Evolutionary conservation across 2,797 vertebrate genomes (phyloP).

Genomic region (Glyptemys insculpta): DNA sequence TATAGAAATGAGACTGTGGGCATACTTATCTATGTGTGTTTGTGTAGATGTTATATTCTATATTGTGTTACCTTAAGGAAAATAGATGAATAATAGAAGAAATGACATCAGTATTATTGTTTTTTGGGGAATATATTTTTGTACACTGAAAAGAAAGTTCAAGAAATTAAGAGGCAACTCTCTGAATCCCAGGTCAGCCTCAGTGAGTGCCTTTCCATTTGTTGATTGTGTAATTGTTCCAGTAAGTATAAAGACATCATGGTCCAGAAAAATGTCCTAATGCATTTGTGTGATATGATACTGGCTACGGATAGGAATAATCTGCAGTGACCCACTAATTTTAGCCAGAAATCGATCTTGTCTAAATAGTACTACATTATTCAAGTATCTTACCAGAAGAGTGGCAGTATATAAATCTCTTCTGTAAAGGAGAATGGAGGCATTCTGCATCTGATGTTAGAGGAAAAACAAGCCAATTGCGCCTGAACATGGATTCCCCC

Average conservation of each 20-base stretch:
- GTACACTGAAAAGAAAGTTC: conserved; percentile 22
- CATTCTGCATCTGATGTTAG: background rate
- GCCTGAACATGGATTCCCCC: background rate
- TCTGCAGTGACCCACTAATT: background rate
- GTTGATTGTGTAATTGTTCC: conserved; percentile 66
- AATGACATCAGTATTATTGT: background rate
- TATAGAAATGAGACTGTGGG: background rate
- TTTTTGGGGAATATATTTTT: background rate
- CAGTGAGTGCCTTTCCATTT: conserved; percentile 48
- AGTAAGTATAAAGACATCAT: background rate
- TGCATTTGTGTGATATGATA: conserved; percentile 50
- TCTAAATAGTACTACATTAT: background rate
- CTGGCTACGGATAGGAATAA: conserved; percentile 40
- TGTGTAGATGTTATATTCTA: background rate
- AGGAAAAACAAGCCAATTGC: background rate
- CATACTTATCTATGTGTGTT: background rate
- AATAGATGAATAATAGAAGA: background rate
- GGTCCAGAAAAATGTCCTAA: conserved; percentile 67
- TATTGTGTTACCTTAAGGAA: background rate
- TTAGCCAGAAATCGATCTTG: conserved; percentile 31
- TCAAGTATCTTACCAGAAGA: conserved; percentile 39
- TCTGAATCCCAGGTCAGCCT: conserved; percentile 25
- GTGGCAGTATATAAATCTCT: background rate
- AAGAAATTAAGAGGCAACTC: background rate
- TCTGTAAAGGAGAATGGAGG: background rate